A percentile compares a stretch with the other conserved stretches of the same genome.
Conservation (phyloP, 2,113 vertebrate species). For the Leptobrachium leishanense region DNA sequence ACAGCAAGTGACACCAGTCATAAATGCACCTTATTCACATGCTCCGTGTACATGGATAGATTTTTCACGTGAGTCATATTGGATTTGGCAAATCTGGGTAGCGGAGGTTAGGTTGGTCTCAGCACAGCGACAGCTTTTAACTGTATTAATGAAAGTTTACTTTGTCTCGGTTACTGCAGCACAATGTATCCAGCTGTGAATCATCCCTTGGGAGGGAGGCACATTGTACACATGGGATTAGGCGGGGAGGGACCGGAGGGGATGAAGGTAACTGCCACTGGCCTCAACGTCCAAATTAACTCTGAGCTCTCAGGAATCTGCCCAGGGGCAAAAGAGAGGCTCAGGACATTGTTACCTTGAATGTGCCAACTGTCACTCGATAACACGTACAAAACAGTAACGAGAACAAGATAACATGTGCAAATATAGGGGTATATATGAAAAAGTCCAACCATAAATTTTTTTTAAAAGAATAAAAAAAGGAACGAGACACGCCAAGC, state of each 20-base stretch:
- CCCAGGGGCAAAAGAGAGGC: background rate
- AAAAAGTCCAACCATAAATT: no score
- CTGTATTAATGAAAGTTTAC: constrained; percentile 17
- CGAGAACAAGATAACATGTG: no score
- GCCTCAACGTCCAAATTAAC: constrained; percentile 17
- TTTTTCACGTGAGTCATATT: background rate
- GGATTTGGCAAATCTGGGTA: background rate
- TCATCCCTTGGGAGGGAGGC: background rate
- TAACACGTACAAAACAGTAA: background rate
- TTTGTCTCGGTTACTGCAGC: constrained; percentile 5
- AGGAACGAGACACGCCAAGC: no score
- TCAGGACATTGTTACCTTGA: no score
- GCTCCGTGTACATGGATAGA: background rate
- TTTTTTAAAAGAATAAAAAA: no score
- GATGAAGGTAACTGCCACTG: background rate
- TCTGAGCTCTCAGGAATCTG: background rate
- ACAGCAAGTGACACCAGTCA: no score
- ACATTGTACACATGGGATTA: constrained; percentile 30
- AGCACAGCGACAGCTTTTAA: background rate
- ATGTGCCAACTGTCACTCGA: background rate
- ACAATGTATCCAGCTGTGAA: background rate
- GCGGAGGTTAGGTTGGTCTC: background rate
- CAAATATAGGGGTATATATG: no score
- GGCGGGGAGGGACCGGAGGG: background rate
- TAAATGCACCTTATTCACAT: background rate